These are phyloP conservation scores for Petroica traversi DNA, from an alignment of 2,113 vertebrate genomes.

Conservation along the genomic window DNA sequence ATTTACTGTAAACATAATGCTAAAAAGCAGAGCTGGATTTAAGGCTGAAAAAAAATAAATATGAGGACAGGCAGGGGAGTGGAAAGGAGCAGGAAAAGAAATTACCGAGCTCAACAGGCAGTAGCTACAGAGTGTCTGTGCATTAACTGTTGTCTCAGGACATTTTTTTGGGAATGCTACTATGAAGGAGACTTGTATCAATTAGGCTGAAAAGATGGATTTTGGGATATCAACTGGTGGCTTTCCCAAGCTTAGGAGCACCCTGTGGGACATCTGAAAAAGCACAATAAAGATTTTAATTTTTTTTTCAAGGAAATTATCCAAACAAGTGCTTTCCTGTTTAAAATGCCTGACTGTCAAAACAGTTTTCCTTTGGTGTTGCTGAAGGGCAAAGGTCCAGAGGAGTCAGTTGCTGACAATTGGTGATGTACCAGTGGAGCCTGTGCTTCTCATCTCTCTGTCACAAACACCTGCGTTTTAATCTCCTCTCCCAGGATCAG, in stretches of 20 bases:
- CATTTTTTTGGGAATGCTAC: not conserved
- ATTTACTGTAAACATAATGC: not conserved
- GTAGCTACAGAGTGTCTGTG: not conserved
- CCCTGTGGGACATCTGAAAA: not conserved
- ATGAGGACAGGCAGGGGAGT: not conserved
- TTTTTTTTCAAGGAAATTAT: not conserved
- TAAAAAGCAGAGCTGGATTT: not conserved
- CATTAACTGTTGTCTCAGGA: not conserved
- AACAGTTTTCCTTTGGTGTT: constrained; percentile 6
- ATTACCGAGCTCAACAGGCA: not conserved
- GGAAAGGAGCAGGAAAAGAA: not conserved
- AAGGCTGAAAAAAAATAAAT: not conserved
- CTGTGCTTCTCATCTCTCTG: not conserved
- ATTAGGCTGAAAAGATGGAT: not conserved
- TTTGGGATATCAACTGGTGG: not conserved
- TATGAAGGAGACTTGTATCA: not conserved
- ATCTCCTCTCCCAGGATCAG: not conserved
- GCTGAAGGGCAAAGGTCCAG: not conserved
- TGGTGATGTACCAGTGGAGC: not conserved
- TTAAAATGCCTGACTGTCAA: constrained; percentile 8
- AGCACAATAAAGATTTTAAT: not conserved
- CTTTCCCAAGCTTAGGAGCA: not conserved
- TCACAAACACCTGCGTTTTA: not conserved
- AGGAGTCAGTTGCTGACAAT: not conserved
- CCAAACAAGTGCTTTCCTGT: constrained; percentile 48